phyloP scores from a whole-genome alignment of 2,888 invertebrate genomes.

The Microplitis manilae region DNA sequence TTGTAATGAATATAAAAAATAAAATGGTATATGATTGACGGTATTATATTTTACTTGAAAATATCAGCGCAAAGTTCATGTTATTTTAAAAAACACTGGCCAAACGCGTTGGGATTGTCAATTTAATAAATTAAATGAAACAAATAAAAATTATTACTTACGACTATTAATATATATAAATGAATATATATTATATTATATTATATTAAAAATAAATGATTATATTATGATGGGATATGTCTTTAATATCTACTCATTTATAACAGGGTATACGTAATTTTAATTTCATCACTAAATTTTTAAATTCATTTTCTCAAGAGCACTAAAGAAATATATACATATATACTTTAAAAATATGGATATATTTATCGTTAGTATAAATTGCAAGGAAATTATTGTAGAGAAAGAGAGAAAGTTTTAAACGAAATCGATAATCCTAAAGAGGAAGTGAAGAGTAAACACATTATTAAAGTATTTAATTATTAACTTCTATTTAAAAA shows the following conservation, averaged over 20 bases:
- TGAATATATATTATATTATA: not conserved
- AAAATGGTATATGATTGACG: slow-evolving; percentile 9
- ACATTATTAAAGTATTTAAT: not conserved
- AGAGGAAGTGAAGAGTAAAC: not conserved
- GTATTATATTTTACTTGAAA: not conserved
- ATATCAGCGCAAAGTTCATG: not conserved
- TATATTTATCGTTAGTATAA: not conserved
- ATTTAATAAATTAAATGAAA: slow-evolving; percentile 26
- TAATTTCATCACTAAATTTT: slow-evolving; percentile 39
- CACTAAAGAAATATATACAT: not conserved
- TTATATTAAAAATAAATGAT: slow-evolving; percentile 15
- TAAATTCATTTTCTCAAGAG: not conserved
- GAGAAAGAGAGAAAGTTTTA: not conserved
- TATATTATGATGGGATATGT: slow-evolving; percentile 26
- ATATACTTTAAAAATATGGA: not conserved
- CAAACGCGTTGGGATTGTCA: slow-evolving; percentile 31
- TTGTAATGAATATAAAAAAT: slow-evolving; percentile 17
- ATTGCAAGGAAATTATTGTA: not conserved
- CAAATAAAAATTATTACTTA: slow-evolving; percentile 7
- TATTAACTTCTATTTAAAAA: not conserved
- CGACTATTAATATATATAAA: not conserved
- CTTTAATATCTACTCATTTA: slow-evolving; percentile 40
- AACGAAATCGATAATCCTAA: not conserved
- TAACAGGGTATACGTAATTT: slow-evolving; percentile 51
- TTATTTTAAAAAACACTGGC: slow-evolving; percentile 11